Base-by-base conservation (phyloP, 2,113 vertebrate species). In the Phalacrocorax carbo region DNA sequence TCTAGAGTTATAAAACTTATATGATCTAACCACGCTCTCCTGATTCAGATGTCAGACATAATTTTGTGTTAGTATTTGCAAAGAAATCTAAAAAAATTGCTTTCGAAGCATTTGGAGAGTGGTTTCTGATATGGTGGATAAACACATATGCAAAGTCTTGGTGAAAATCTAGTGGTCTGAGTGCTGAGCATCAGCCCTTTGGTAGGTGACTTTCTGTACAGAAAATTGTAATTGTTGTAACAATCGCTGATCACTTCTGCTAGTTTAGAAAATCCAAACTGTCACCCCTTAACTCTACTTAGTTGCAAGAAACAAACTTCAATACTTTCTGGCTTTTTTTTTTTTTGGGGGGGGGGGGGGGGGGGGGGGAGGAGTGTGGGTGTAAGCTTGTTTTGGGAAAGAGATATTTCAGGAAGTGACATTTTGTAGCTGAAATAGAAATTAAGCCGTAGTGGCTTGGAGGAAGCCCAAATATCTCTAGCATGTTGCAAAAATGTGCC, bases 351-450 rank as follows among this genome's bases (percentile, higher is more conserved):
- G 38, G 38, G 38, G 38, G 38, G 38, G 38, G 38, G 38, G 38
- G 10, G 10, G 38, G 38, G 38, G 38, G 38, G 38, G 38, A 5
- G 27, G 25, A 75, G 32, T 19, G 85, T 92, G 86, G 80, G 88
- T 44, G 69, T 86, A 54, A 73, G n/a, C 62, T 93, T 90, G 65
- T 94, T 86, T 79, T 78, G 38, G 76, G 27, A 62, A 72, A 49
- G 73, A 60, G 66, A 21, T 86, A 73, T 88, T 96, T 96, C 90
- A 93, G 90, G 82, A 94, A 81, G 61, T 92, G 76, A 88, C 77
- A 86, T 93, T 94, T 78, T 84, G 86, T 77, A 92, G 48, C 60
- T 89, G 80, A 60, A 94, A 78, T 84, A 92, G 83, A 86, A 75
- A 87, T 79, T 23, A 82, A 70, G 78, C 52, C 40, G 42, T 78